A percentile compares a stretch with the other conserved stretches of the same genome.
Evolutionary conservation across 2,888 invertebrate genomes (phyloP).

Genomic region (Metellina segmentata): DNA sequence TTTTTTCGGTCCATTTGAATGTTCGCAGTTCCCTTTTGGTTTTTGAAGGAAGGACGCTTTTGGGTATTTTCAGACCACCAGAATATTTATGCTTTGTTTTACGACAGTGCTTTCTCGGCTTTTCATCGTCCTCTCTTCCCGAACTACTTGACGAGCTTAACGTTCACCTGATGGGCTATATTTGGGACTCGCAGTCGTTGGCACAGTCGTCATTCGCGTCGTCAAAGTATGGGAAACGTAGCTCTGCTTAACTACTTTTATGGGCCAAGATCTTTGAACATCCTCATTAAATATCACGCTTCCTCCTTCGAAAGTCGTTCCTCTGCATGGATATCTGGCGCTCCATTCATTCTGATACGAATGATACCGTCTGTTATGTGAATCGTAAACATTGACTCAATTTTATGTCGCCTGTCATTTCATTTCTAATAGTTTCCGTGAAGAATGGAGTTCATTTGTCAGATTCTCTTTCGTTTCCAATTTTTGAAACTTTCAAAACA

Average conservation of each 20-base stretch:
- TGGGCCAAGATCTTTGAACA: constrained; percentile 46
- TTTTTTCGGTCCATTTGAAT: constrained; percentile 71
- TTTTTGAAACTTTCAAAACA: too few relatives aligned
- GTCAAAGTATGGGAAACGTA: constrained; percentile 38
- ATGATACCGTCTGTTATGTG: neutral
- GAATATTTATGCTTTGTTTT: constrained; percentile 68
- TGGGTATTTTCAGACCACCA: constrained; percentile 62
- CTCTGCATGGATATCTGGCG: constrained; percentile 16
- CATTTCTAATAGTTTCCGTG: too few relatives aligned
- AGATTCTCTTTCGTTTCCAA: too few relatives aligned
- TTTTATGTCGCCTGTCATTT: neutral
- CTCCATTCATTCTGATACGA: constrained; percentile 38
- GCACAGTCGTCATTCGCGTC: constrained; percentile 31
- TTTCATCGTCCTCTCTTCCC: constrained; percentile 34
- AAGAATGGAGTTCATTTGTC: too few relatives aligned
- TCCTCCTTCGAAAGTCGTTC: neutral
- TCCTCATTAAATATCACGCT: constrained; percentile 36
- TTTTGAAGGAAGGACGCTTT: constrained; percentile 60
- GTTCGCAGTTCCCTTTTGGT: constrained; percentile 49
- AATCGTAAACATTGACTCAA: neutral
- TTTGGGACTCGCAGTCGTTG: constrained; percentile 3
- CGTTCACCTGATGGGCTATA: constrained; percentile 43
- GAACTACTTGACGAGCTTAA: constrained; percentile 12
- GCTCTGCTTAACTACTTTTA: constrained; percentile 47
- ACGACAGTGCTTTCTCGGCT: constrained; percentile 13